phyloP scores from a whole-genome alignment of 2,113 vertebrate species.

The Crotalus viridis region DNA sequence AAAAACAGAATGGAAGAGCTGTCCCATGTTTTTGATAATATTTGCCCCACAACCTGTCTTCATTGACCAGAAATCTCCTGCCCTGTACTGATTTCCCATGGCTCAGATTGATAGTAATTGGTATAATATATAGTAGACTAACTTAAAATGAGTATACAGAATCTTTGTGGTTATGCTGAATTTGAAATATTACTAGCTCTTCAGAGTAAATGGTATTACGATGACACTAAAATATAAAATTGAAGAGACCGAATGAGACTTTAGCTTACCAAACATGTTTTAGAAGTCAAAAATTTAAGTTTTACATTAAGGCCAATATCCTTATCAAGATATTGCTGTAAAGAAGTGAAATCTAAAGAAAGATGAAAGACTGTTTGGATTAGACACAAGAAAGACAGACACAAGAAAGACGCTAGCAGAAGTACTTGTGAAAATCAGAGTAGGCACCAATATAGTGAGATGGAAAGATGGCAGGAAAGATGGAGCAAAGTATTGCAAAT shows the following conservation, averaged over 20 bases:
- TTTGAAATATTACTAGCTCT: not conserved
- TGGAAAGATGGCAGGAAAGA: not conserved
- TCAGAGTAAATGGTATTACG: not conserved
- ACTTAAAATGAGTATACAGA: not conserved
- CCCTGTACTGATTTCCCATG: not conserved
- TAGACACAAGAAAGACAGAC: not conserved
- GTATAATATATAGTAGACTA: not conserved
- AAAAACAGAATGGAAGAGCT: not conserved
- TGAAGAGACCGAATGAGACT: not conserved
- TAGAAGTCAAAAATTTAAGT: not conserved
- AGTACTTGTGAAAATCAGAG: not conserved
- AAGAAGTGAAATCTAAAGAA: not conserved
- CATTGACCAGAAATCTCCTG: not conserved
- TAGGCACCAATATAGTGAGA: not conserved
- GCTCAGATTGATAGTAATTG: not conserved
- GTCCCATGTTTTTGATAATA: not conserved
- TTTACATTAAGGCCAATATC: not conserved
- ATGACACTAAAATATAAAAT: not conserved
- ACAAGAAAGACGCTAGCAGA: not conserved
- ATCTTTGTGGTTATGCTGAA: not conserved
- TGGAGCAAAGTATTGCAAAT: not conserved
- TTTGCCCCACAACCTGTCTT: not conserved
- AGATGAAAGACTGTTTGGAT: not conserved
- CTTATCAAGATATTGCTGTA: not conserved
- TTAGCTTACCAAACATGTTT: not conserved